Evolutionary conservation across 2,797 vertebrate genomes (phyloP), one percentile per base, ranked within the genome.

Genomic region (Hephaestus fuliginosus): DNA sequence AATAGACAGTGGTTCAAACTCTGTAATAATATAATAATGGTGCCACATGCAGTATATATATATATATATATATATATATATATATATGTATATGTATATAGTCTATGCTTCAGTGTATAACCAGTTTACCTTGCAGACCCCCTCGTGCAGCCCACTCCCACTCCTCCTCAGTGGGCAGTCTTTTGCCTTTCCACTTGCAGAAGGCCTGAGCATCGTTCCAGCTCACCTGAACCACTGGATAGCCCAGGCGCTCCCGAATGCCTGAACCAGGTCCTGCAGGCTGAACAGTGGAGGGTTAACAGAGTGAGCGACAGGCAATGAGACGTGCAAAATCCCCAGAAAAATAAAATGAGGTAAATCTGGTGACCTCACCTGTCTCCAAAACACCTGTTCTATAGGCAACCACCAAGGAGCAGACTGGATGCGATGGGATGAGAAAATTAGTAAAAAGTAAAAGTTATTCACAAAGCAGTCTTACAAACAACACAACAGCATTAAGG

Each of bases 361-460:
- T 39, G 1, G 49, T 20, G 2, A 71, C 0, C 92, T 93, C 84
- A 98, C 98, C 96, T 98, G 98, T 92, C 97, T 95, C 98, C 98
- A 99, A 87, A 97, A 98, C 0, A 96, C 98, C 64, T 94, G 96
- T 77, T 98, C 95, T 0, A 99, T 74, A 1, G 98, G 98, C 86
- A 98, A 68, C 98, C 98, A 99, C 98, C 98, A 99, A 0, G 98
- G 98, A 33, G 98, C 96, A 22, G 97, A 95, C 98, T 99, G 85
- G 74, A 89, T 41, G 0, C n/a, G n/a, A n/a, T n/a, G n/a, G n/a
- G 13, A 44, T 7, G 5, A 33, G 25, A 12, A 55, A 51, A 25
- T 28, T 0, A 7, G 51, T 20, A 10, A 55, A 7, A 43, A 7
- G 51, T 20, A 11, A 55, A 7, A 43, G 22, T 39, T 33, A 63